These are phyloP conservation scores for Zoanthus sansibaricus DNA, from an alignment of 92 coral and sea anemone species.

Conservation along the genomic window DNA sequence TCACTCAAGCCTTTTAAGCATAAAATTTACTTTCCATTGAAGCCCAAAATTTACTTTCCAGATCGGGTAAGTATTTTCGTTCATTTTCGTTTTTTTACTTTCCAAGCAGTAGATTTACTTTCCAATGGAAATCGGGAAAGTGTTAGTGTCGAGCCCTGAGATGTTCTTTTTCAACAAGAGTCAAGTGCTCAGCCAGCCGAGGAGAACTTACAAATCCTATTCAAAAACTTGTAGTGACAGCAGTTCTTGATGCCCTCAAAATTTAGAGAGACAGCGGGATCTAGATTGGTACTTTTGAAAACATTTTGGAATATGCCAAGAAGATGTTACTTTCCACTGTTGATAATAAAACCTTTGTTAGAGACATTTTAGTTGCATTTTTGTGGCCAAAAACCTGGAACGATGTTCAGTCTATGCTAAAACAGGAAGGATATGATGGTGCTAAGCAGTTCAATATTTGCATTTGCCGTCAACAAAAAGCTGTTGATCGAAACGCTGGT, in stretches of 20 bases:
- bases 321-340: neutral
- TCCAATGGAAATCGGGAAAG: conserved; percentile 36
- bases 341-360: neutral
- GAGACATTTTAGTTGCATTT: neutral
- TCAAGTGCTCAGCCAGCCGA: neutral
- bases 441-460: neutral
- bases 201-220: neutral
- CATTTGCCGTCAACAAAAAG: neutral
- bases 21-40: conserved; percentile 38
- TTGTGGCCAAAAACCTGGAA: neutral
- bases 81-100: conserved; percentile 48
- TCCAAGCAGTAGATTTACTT: conserved; percentile 19
- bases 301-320: neutral
- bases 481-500: too few species aligned
- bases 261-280: neutral
- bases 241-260: neutral
- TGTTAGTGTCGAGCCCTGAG: neutral
- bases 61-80: conserved; percentile 51
- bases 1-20: conserved; percentile 50
- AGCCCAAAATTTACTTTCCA: conserved; percentile 53
- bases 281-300: neutral
- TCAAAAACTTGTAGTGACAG: neutral
- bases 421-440: neutral
- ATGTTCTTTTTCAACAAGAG: neutral
- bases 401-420: neutral